These are phyloP conservation scores for Cyprinella venusta DNA, from an alignment of 2,797 vertebrate species.

Conservation along the genomic window DNA sequence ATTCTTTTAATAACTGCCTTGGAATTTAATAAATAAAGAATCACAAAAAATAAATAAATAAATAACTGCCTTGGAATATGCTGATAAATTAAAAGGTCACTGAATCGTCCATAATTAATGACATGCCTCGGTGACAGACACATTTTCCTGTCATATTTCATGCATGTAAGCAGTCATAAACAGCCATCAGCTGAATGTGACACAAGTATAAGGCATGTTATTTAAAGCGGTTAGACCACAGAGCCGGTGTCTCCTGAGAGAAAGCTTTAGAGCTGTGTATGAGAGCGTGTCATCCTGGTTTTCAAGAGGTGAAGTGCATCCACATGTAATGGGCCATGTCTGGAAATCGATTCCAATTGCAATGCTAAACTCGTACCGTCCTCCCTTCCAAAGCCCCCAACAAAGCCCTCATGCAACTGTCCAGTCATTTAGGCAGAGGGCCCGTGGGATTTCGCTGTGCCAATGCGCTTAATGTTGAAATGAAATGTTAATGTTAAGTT, in stretches of 20 bases:
- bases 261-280: constrained; percentile 35
- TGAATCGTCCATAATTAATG: constrained; percentile 32
- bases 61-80: too few species aligned
- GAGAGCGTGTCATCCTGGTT: constrained; percentile 49
- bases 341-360: constrained; percentile 59
- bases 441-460: constrained; percentile 31
- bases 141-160: constrained; percentile 37
- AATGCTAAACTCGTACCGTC: constrained; percentile 35
- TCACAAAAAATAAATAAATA: too few species aligned
- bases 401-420: constrained; percentile 4
- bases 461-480: constrained; percentile 11
- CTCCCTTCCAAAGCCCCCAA: constrained; percentile 1
- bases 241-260: constrained; percentile 39
- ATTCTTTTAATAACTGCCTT: background rate
- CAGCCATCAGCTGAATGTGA: constrained; percentile 48
- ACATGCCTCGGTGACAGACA: constrained; percentile 16
- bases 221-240: constrained; percentile 27
- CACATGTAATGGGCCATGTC: constrained; percentile 59
- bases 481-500: constrained; percentile 37
- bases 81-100: constrained; percentile 35
- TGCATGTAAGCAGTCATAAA: constrained; percentile 38
- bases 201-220: constrained; percentile 43
- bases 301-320: constrained; percentile 52
- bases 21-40: too few species aligned
- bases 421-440: constrained; percentile 13